Base-by-base conservation (phyloP, 2,797 vertebrate species). In the Typhlichthys eigenmanni region DNA sequence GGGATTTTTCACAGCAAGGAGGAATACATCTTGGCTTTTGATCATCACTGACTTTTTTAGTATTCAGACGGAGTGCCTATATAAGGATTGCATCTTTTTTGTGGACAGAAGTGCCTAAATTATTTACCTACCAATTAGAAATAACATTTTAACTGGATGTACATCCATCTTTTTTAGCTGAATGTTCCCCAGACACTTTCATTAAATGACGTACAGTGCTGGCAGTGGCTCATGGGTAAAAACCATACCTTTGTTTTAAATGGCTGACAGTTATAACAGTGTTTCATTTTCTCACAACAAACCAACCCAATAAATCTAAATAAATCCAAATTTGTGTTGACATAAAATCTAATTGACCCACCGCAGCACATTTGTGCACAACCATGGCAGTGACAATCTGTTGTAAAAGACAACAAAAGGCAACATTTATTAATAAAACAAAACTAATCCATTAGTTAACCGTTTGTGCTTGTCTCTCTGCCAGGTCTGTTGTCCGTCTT, bases 401-500 rank as follows among this genome's bases (percentile, higher is more conserved):
- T 19, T 19, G 19, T 19, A 19, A 19, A 19, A 19, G 2, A 19
- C 19, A 16, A 19, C 19, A 16, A 16, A 4, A 9, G 48, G 48
- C n/a, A 51, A 13, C 49, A 17, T 51, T 19, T 19, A 19, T 19
- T 19, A 19, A 19, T 19, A 19, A 19, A 19, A 19, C 19, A 2
- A 19, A 19, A 19, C 19, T 0, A 32, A 46, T 57, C 59, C 74
- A 19, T 68, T 65, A 70, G 47, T 48, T 55, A 47, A 45, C 61
- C 13, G 72, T 66, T 63, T 90, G 92, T 93, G 91, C 93, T 88
- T 96, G 89, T 92, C 85, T 91, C 95, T 95, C 89, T 90, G 80
- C 91, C 93, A 99, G 97, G 98, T 98, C 96, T 90, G 93, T 95
- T 95, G 97, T 99, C 75, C 97, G 96, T 82, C 94, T 94, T 82